Percentiles rank a stretch among this genome's conserved stretches.
Evolutionary conservation across 2,113 vertebrate genomes (phyloP).

Genomic region (Gobius niger): DNA sequence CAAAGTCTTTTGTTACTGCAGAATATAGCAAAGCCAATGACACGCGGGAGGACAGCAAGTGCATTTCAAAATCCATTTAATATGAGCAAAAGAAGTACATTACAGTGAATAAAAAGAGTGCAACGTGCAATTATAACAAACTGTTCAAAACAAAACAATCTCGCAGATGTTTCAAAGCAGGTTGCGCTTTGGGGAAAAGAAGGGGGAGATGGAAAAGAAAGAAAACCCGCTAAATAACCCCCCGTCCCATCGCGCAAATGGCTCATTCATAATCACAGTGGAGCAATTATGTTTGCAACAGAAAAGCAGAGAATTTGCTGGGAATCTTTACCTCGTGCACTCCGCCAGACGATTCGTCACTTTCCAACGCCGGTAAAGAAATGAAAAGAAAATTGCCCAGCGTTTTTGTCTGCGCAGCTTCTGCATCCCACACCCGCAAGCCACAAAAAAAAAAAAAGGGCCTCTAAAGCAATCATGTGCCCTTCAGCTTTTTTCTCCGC

Average conservation of each 20-base stretch:
- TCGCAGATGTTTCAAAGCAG: constrained; percentile 22
- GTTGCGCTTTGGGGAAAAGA: constrained; percentile 11
- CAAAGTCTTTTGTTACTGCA: constrained; percentile 27
- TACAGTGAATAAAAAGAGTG: constrained; percentile 49
- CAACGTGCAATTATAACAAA: constrained; percentile 37
- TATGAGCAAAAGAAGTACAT: constrained; percentile 44
- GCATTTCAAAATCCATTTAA: constrained; percentile 56
- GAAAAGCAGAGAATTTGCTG: constrained; percentile 28
- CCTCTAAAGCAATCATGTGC: constrained; percentile 59
- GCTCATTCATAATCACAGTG: constrained; percentile 34
- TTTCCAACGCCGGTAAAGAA: constrained; percentile 56
- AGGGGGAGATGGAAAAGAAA: constrained; percentile 26
- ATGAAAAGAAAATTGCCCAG: constrained; percentile 71
- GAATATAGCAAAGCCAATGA: constrained; percentile 50
- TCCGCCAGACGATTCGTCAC: constrained; percentile 44
- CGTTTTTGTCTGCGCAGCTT: constrained; percentile 47
- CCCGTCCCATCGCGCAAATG: constrained; percentile 17
- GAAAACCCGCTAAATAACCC: constrained; percentile 37
- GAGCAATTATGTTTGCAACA: constrained; percentile 32
- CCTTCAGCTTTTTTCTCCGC: constrained; percentile 23
- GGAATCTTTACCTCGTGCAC: constrained; percentile 20
- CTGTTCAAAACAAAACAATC: constrained; percentile 28
- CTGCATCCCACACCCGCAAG: constrained; percentile 20
- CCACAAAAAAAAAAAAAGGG: constrained; percentile 32
- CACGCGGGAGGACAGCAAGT: constrained; percentile 14